These are phyloP conservation scores for Homarus gammarus DNA, from an alignment of 2,888 invertebrate species.

Conservation along the genomic window DNA sequence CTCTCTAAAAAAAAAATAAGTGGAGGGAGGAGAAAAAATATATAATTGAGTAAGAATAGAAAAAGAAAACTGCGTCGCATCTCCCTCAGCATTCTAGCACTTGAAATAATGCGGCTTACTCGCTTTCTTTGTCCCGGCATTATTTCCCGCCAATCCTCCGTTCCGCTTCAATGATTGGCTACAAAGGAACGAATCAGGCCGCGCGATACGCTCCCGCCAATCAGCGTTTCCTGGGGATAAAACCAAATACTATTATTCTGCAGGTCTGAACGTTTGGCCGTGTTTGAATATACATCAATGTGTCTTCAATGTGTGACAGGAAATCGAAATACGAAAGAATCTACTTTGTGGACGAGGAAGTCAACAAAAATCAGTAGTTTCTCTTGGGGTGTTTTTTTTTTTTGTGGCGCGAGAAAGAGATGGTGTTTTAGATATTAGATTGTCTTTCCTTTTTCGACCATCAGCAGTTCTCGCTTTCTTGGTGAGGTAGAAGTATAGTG, in stretches of 20 bases:
- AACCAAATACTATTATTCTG: constrained; percentile 75
- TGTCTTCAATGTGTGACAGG: constrained; percentile 54
- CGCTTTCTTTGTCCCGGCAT: constrained; percentile 69
- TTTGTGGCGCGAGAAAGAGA: constrained; percentile 9
- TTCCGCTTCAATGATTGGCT: constrained; percentile 75
- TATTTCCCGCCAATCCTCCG: constrained; percentile 74
- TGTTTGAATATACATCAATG: constrained; percentile 73
- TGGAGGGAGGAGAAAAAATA: too few species aligned
- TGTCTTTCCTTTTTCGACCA: constrained; percentile 8
- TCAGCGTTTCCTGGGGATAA: constrained; percentile 73
- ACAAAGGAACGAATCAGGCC: constrained; percentile 74
- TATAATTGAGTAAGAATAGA: too few species aligned
- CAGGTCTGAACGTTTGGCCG: constrained; percentile 69
- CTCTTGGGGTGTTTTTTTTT: neutral
- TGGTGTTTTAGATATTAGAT: neutral
- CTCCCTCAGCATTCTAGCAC: constrained; percentile 57
- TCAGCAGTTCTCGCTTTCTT: constrained; percentile 3
- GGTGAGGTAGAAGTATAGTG: too few species aligned
- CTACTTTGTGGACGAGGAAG: neutral
- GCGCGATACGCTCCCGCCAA: constrained; percentile 73
- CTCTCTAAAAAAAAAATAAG: too few species aligned
- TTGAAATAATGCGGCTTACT: constrained; percentile 69
- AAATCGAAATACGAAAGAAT: constrained; percentile 53
- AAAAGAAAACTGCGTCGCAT: constrained; percentile 32
- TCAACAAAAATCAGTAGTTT: constrained; percentile 25